These are phyloP conservation scores for Coleophora deauratella DNA, from an alignment of 2,888 invertebrate species.

Conservation along the genomic window DNA sequence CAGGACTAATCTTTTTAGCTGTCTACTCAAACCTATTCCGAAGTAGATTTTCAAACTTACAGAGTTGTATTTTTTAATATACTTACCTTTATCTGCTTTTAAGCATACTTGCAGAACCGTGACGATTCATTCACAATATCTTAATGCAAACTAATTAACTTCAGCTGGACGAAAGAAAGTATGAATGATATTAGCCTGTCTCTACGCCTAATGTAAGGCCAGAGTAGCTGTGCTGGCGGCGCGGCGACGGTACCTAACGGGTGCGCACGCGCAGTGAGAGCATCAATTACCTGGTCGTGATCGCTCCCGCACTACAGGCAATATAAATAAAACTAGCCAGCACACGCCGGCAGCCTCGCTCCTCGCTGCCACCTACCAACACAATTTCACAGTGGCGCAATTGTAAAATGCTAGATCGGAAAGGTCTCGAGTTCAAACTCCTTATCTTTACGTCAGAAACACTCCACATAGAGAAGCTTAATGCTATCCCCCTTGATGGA, in stretches of 20 bases:
- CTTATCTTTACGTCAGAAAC: constrained; percentile 57
- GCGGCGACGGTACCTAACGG: constrained; percentile 14
- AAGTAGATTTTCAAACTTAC: too few relatives aligned
- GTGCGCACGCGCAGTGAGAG: constrained; percentile 50
- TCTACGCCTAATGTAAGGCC: constrained; percentile 10
- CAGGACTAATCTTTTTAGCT: too few relatives aligned
- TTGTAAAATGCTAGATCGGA: constrained; percentile 65
- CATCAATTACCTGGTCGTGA: constrained; percentile 71
- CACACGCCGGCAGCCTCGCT: constrained; percentile 10
- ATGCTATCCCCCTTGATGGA: constrained; percentile 32
- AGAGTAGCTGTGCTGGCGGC: too few relatives aligned
- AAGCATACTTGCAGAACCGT: background rate
- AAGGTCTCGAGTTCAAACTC: constrained; percentile 62
- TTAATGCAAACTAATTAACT: background rate
- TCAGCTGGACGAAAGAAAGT: background rate
- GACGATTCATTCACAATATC: background rate
- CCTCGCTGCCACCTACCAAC: constrained; percentile 28
- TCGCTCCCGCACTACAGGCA: constrained; percentile 66
- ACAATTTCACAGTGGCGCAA: constrained; percentile 63
- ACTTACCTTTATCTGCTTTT: too few relatives aligned
- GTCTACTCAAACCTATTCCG: too few relatives aligned
- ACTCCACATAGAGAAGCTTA: constrained; percentile 41
- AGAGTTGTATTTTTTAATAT: too few relatives aligned
- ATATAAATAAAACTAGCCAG: constrained; percentile 58
- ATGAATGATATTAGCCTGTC: background rate